These are phyloP conservation scores for Melieria crassipennis DNA, from an alignment of 2,888 invertebrate species.

Conservation along the genomic window DNA sequence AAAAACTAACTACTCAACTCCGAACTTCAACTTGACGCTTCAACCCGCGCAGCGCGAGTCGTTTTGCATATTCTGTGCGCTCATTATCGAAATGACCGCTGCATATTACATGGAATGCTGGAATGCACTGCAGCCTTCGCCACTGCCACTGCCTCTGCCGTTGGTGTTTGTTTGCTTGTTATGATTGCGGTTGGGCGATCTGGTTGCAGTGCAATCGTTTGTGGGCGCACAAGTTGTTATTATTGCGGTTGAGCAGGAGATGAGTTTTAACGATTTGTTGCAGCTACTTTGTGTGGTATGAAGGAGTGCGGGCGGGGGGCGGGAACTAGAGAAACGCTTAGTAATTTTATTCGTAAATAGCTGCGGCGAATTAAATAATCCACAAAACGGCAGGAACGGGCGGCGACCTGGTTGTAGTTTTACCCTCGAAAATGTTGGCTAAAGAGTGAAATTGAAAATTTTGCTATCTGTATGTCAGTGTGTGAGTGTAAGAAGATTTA, in stretches of 20 bases:
- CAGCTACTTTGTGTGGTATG: neutral
- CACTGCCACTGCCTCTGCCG: neutral
- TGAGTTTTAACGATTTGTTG: slow-evolving; percentile 20
- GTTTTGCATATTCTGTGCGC: slow-evolving; percentile 45
- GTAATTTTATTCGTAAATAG: no score
- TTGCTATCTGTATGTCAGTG: no score
- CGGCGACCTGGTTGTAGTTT: no score
- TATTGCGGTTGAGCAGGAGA: slow-evolving; percentile 42
- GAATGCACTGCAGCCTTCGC: slow-evolving; percentile 7
- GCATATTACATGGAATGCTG: slow-evolving; percentile 49
- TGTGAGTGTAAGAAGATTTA: no score
- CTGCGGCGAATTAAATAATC: no score
- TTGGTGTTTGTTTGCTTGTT: slow-evolving; percentile 1
- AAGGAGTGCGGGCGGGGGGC: no score
- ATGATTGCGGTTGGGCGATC: slow-evolving; percentile 12
- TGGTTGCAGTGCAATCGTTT: slow-evolving; percentile 41
- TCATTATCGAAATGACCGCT: slow-evolving; percentile 62
- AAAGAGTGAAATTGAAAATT: no score
- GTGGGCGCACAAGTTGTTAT: slow-evolving; percentile 45
- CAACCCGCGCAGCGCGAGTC: slow-evolving; percentile 41
- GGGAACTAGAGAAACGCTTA: no score
- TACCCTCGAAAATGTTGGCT: no score
- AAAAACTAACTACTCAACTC: neutral
- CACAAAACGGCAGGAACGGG: no score
- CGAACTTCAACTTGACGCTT: slow-evolving; percentile 34